phyloP scores from a whole-genome alignment of 1,140 invertebrate species.

The Scaptomyza hsui region DNA sequence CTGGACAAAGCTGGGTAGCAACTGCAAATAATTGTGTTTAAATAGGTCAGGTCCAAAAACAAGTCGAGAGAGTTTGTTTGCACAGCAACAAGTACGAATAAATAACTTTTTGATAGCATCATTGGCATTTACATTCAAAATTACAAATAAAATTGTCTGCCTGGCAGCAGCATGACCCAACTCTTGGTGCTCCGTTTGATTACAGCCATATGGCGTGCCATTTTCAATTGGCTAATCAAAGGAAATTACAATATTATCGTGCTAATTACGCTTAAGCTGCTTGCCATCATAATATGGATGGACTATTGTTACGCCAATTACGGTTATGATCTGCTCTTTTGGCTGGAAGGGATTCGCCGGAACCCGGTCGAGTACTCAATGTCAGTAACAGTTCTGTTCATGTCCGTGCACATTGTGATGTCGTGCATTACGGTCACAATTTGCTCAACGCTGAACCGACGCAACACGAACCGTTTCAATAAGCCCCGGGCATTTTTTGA shows the following conservation, averaged over 20 bases:
- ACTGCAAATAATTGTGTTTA: not conserved
- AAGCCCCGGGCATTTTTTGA: conserved; percentile 42
- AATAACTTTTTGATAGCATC: conserved; percentile 2
- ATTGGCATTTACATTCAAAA: conserved; percentile 27
- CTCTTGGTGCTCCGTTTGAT: conserved; percentile 27
- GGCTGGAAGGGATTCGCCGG: conserved; percentile 34
- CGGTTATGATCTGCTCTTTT: conserved; percentile 51
- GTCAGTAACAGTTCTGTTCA: conserved; percentile 32
- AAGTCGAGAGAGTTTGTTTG: not conserved
- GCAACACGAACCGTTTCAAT: conserved; percentile 27
- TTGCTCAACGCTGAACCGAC: conserved; percentile 28
- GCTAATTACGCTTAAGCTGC: conserved; percentile 38
- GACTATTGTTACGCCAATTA: conserved; percentile 46
- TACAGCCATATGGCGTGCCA: not conserved
- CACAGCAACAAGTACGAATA: not conserved
- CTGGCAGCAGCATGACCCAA: conserved; percentile 11
- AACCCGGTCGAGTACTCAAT: conserved; percentile 38
- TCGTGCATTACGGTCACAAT: conserved; percentile 48
- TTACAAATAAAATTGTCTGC: conserved; percentile 16
- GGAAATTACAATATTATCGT: conserved; percentile 44
- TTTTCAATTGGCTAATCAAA: conserved; percentile 4
- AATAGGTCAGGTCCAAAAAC: not conserved
- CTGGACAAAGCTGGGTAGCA: not conserved
- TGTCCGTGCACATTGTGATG: conserved; percentile 28
- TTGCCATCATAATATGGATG: conserved; percentile 34